Conservation (phyloP, 2,888 invertebrate species). For the Lamellibrachia columna region DNA sequence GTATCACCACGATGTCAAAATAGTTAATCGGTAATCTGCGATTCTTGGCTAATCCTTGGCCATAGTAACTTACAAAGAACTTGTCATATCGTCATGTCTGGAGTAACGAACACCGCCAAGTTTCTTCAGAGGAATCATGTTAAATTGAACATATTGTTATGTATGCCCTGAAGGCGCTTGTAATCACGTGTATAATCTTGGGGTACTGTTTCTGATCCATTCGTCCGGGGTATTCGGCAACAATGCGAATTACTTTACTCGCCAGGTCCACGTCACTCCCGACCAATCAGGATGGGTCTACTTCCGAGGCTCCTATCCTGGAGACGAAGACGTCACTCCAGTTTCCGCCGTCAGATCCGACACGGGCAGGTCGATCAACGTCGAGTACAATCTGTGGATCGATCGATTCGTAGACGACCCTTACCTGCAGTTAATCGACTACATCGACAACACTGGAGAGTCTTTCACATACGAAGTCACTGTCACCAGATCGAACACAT, state of each 20-base stretch:
- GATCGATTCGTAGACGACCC: slow-evolving; percentile 24
- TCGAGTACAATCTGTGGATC: slow-evolving; percentile 32
- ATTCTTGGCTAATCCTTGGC: no score
- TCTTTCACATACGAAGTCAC: slow-evolving; percentile 26
- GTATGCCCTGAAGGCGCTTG: no score
- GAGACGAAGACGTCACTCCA: not conserved
- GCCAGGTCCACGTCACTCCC: not conserved
- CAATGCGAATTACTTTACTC: not conserved
- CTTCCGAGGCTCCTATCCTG: slow-evolving; percentile 23
- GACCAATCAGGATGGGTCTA: slow-evolving; percentile 30
- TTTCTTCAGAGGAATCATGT: no score
- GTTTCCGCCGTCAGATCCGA: slow-evolving; percentile 24
- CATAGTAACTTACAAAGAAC: no score
- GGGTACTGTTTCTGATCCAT: no score
- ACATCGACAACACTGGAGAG: slow-evolving; percentile 16
- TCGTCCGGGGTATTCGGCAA: not conserved
- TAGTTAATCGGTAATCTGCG: no score
- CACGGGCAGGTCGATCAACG: slow-evolving; percentile 6
- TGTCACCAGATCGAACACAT: slow-evolving; percentile 3
- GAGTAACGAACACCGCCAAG: no score
- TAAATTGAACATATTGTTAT: no score
- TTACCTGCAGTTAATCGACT: slow-evolving; percentile 31
- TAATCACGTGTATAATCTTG: no score
- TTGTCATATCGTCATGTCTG: no score
- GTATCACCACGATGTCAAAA: no score